Base-by-base conservation (phyloP, 2,888 invertebrate species). In the Caenorhabditis virilis region DNA sequence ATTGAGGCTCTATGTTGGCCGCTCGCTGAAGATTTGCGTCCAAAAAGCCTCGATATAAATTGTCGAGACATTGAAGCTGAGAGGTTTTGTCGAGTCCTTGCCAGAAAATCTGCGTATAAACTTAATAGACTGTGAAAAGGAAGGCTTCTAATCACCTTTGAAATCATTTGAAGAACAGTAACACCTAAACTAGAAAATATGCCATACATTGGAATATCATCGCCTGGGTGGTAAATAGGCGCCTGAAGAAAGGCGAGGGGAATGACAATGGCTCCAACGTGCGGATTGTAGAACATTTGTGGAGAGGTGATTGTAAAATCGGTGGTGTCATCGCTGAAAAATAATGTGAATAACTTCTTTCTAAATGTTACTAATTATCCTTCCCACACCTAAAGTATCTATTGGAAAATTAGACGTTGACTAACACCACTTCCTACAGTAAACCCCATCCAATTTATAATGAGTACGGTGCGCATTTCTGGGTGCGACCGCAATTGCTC, bases 241-340 rank as follows among this genome's bases (percentile, higher is more conserved):
- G 56, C 63, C 58, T 73, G 65, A 4, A 73, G 58, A 51, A 69
- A 69, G 9, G 73, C 58, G 18, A 73, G 50, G 0, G 73, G 73
- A 18, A 69, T 56, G 13, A 58, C 52, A 11, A 63, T 54, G 36
- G 57, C 53, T 3, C 48, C 56, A 7, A 64, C 36, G 23, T 65
- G 59, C 7, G 69, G 54, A 22, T 69, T 60, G 41, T 61, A 72
- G 2, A 72, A 33, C 43, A 72, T 67, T 15, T 57, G 46, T 7
- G 72, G 62, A 7, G 33, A 30, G 1, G 63, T 62, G 9, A 72
- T 55, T 6, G 66, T 63, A 33, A 54, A 72, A 1, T 55, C 36
- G 1, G 69, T 66, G 13, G 72, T 61, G 39, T 72, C 72, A 25
- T 72, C 72, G 30, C 59, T 64, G 33, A 36, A 53, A 46, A 39